Base-by-base conservation (phyloP, 2,113 vertebrate genomes). In the Drymodes brunneopygia region DNA sequence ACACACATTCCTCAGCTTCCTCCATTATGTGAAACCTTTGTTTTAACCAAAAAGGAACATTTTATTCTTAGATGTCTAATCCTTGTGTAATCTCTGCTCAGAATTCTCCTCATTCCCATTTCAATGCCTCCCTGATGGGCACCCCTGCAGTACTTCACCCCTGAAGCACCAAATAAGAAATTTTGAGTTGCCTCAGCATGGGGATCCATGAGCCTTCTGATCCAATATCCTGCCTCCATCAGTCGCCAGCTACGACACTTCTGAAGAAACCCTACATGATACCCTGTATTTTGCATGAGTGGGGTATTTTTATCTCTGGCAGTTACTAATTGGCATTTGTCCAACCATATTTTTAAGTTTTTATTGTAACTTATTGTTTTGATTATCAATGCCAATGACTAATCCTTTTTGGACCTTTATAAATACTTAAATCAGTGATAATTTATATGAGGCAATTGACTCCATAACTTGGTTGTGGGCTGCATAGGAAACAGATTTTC, bases 301-400 rank as follows among this genome's bases (percentile, higher is more conserved):
- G 40, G 81, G 72, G 18, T 78, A 71, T 83, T 93, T 90, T 95
- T 90, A 74, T 86, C 67, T 72, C 24, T 14, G 57, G 24, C 45
- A 66, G 54, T 91, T 90, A 60, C 77, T 53, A 51, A 31, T 40
- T 95, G 90, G 28, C 82, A 74, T 0, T 3, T 36, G 15, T 51
- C 62, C 79, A 92, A 38, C 11, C 14, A 2, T 81, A 73, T 78
- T 81, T 94, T 92, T 15, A 36, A 74, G 58, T 70, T 82, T 95
- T 81, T 72, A 20, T 81, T 89, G 73, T 45, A 86, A 84, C 56
- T 92, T 80, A 64, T 11, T 90, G 81, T 83, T 92, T 91, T 94
- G 40, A 81, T 90, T 93, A 81, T 53, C 47, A 24, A 4, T 81
- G 53, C 56, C 40, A 90, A 61, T 36, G 44, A 48, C n/a, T 84